Percentiles rank a stretch among this genome's conserved stretches.
Evolutionary conservation across 2,888 invertebrate genomes (phyloP).

Genomic region (Lepeophtheirus nordmannii): DNA sequence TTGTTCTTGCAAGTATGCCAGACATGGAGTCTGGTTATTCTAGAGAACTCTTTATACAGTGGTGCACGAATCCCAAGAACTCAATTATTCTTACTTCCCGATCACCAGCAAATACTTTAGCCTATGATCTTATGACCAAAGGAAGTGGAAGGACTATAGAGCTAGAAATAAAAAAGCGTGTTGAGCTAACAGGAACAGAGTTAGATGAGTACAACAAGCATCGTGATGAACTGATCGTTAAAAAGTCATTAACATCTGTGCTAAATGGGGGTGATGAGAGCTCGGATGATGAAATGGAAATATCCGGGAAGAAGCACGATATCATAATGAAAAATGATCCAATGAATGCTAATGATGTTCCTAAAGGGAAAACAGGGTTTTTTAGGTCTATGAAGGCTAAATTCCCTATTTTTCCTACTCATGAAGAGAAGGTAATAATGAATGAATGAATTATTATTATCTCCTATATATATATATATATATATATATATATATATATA

Average conservation of each 20-base stretch:
- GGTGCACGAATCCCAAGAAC: conserved; percentile 81
- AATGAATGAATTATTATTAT: background rate
- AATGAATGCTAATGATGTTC: background rate
- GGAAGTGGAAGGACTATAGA: conserved; percentile 35
- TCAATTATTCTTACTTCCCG: conserved; percentile 74
- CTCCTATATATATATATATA: background rate
- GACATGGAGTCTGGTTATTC: conserved; percentile 92
- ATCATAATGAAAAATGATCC: conserved; percentile 26
- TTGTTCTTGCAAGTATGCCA: conserved; percentile 82
- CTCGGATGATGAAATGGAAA: conserved; percentile 34
- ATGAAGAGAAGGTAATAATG: conserved; percentile 72
- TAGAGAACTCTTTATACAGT: conserved; percentile 78
- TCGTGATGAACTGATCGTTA: conserved; percentile 28
- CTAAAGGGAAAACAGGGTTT: conserved; percentile 42
- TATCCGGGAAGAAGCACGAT: conserved; percentile 26
- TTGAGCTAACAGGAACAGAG: conserved; percentile 42
- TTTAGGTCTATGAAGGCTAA: conserved; percentile 65
- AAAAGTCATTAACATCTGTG: conserved; percentile 5
- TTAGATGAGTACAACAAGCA: conserved; percentile 40
- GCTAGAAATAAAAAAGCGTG: conserved; percentile 37
- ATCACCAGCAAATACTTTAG: conserved; percentile 43
- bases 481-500: background rate
- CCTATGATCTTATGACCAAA: conserved; percentile 39
- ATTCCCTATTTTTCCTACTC: conserved; percentile 89
- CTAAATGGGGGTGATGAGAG: conserved; percentile 1